phyloP scores from a whole-genome alignment of 2,113 vertebrate species.

The Macroglossus sobrinus region DNA sequence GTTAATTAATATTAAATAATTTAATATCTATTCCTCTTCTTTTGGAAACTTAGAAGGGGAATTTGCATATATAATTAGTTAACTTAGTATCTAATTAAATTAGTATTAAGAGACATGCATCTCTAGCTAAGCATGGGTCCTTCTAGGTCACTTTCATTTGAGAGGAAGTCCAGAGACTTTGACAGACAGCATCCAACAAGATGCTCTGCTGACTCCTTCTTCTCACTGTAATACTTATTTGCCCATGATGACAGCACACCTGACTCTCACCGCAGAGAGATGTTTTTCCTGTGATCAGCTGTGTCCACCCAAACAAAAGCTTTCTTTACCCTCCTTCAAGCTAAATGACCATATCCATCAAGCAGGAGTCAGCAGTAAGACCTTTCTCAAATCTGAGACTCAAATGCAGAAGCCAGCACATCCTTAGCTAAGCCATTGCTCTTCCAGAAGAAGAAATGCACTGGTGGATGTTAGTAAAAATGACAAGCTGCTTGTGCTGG shows the following conservation, averaged over 20 bases:
- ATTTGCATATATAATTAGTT: background rate
- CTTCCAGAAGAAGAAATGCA: slow-evolving; percentile 55
- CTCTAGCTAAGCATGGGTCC: background rate
- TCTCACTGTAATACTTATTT: background rate
- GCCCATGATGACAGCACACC: slow-evolving; percentile 5
- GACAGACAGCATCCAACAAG: background rate
- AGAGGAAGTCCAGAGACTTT: background rate
- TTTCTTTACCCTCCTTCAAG: background rate
- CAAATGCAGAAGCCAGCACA: slow-evolving; percentile 28
- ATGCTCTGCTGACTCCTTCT: background rate
- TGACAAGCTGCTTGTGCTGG: slow-evolving; percentile 76
- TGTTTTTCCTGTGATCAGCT: background rate
- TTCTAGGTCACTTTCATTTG: background rate
- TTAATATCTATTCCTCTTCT: background rate
- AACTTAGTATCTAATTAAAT: background rate
- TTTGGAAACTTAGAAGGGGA: background rate
- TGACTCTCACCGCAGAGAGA: slow-evolving; percentile 25
- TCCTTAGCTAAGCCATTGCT: slow-evolving; percentile 58
- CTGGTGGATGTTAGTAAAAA: slow-evolving; percentile 75
- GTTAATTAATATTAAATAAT: background rate
- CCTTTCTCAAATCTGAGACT: slow-evolving; percentile 42
- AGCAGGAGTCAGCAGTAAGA: slow-evolving; percentile 47
- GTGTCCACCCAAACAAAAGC: background rate
- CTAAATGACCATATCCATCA: slow-evolving; percentile 31
- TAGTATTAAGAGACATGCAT: background rate